Evolutionary conservation across 2,113 vertebrate genomes (phyloP), one percentile per base, ranked within the genome.

Genomic region (Melanostigma gelatinosum): DNA sequence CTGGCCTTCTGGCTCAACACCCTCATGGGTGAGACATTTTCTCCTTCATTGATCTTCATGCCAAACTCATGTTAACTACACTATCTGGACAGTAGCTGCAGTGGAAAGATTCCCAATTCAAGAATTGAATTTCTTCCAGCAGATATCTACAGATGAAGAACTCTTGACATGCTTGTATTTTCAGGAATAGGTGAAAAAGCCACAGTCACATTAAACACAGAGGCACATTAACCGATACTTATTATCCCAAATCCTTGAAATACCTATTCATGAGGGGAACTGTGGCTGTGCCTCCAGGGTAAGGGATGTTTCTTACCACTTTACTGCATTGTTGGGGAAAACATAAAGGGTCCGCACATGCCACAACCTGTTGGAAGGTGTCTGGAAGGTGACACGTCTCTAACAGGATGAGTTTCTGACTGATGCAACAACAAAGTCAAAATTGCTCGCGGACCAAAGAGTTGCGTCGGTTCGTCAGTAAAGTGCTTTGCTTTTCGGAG

Each of bases 1-100:
- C 94, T 99, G 88, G 97, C 96, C 6, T 88, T 97, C 83, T 99
- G 98, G 98, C 94, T 99, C 83, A 99, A 96, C 88, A 95, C 93
- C 77, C 93, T 97, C 1, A 92, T 99, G 87, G 97, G 98, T 99
- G 95, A 93, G 92, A 54, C 46, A n/a, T 0, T 27, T 22, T 46
- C 22, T 54, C 54, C 18, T 66, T 4, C 34, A n/a, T 29, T 62
- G 11, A 78, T 70, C 18, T 12, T 44, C 7, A 44, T 24, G 13
- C 38, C 15, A 54, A 63, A 40, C 61, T 9, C 9, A 29, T 29
- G 20, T 42, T 70, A 48, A 44, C 50, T 24, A 12, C 36, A n/a
- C 48, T 50, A 8, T 36, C 11, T n/a, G 57, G 27, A 48, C 8
- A 16, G 11, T 24, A 58, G 36, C 9, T 46, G 32, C 11, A 60